Conservation (phyloP, 2,113 vertebrate genomes). For the Psilopsiagon aymara region DNA sequence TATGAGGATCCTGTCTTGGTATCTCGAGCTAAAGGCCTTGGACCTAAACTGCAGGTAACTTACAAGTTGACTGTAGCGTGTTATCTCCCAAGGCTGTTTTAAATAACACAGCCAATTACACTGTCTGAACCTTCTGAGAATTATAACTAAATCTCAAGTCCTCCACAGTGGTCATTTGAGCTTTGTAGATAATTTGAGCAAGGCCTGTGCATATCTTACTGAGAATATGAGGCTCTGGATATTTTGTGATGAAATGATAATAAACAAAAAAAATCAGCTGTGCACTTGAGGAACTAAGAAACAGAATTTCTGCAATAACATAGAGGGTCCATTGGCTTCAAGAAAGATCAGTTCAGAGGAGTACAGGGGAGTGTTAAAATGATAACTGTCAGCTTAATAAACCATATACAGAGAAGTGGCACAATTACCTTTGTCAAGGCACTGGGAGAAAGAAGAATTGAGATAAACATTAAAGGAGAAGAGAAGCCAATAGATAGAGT, state of each 20-base stretch:
- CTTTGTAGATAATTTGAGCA: not conserved
- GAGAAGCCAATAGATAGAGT: not conserved
- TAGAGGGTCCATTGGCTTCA: not conserved
- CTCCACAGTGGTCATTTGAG: not conserved
- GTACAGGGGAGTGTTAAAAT: not conserved
- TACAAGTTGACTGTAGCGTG: not conserved
- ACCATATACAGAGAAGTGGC: not conserved
- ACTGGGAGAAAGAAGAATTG: not conserved
- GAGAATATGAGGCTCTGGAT: not conserved
- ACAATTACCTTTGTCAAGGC: not conserved
- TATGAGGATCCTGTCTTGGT: conserved; percentile 87
- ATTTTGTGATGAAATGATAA: not conserved
- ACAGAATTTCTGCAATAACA: not conserved
- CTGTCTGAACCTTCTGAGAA: not conserved
- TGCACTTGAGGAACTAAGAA: not conserved
- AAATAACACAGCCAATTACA: not conserved
- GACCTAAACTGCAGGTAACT: conserved; percentile 86
- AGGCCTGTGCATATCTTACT: not conserved
- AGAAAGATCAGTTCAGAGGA: not conserved
- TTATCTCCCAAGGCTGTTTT: not conserved
- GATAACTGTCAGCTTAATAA: not conserved
- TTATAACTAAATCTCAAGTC: not conserved
- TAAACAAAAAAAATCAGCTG: not conserved
- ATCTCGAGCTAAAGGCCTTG: conserved; percentile 85
- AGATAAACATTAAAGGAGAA: not conserved